Conservation (phyloP, 2,113 vertebrate genomes). For the Neopipo cinnamomea region DNA sequence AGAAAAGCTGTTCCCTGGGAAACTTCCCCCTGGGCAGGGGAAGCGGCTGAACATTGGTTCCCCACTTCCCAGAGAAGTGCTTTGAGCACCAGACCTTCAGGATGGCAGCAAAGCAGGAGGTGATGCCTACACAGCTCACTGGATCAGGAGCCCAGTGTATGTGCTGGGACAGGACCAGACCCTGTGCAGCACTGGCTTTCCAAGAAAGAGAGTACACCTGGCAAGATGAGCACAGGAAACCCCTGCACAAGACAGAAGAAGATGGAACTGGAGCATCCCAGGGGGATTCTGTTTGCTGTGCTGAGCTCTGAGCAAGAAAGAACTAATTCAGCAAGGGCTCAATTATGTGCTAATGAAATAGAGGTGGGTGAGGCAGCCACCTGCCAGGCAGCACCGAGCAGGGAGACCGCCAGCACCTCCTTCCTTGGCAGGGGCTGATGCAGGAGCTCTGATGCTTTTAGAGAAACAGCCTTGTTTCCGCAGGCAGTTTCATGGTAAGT, state of each 20-base stretch:
- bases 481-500: neutral
- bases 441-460: neutral
- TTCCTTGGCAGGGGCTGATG: neutral
- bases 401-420: neutral
- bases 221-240: neutral
- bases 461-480: neutral
- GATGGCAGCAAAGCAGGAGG: neutral
- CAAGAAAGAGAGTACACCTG: neutral
- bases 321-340: neutral
- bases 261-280: neutral
- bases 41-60: neutral
- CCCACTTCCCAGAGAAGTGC: neutral
- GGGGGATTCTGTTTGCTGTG: neutral
- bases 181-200: accelerated
- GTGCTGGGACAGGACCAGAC: neutral
- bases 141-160: neutral
- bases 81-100: neutral
- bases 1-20: neutral
- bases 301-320: neutral
- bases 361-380: neutral
- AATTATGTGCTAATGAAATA: neutral
- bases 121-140: neutral
- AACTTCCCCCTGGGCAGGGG: neutral
- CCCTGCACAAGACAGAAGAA: accelerated
- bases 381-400: neutral